Evolutionary conservation across 2,113 vertebrate genomes (phyloP).

Genomic region (Catharus bicknelli): DNA sequence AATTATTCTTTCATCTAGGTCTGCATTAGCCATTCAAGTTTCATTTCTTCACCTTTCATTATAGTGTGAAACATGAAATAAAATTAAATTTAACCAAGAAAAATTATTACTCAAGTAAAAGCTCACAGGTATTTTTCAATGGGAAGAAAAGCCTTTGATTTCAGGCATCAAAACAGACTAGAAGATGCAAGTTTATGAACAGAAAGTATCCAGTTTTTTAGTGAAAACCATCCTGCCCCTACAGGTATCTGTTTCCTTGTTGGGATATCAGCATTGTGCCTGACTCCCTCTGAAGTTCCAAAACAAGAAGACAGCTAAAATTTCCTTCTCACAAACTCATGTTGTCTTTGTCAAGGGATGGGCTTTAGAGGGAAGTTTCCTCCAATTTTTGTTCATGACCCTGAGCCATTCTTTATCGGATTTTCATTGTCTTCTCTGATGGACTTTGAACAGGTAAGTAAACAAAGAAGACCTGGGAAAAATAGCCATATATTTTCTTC

Average conservation of each 20-base stretch:
- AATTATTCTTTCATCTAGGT: neutral
- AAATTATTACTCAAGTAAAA: neutral
- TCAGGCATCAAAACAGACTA: neutral
- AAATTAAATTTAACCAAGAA: neutral
- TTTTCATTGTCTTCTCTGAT: neutral
- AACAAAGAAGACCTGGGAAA: neutral
- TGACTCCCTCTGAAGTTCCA: neutral
- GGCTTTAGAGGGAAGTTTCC: neutral
- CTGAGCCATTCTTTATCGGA: neutral
- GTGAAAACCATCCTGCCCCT: neutral
- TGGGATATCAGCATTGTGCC: neutral
- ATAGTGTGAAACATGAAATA: neutral
- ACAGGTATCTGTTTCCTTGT: neutral
- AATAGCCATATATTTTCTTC: neutral
- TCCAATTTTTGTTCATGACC: neutral
- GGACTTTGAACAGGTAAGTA: constrained; percentile 12
- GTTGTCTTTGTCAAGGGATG: neutral
- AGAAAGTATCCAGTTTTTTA: neutral
- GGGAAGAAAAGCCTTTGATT: neutral
- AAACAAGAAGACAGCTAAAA: neutral
- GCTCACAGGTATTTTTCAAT: neutral
- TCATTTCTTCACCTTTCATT: neutral
- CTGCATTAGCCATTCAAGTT: neutral
- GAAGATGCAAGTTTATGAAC: neutral
- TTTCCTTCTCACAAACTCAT: neutral